Evolutionary conservation across 1,140 invertebrate genomes (phyloP).

Genomic region (Zaprionus taronus): DNA sequence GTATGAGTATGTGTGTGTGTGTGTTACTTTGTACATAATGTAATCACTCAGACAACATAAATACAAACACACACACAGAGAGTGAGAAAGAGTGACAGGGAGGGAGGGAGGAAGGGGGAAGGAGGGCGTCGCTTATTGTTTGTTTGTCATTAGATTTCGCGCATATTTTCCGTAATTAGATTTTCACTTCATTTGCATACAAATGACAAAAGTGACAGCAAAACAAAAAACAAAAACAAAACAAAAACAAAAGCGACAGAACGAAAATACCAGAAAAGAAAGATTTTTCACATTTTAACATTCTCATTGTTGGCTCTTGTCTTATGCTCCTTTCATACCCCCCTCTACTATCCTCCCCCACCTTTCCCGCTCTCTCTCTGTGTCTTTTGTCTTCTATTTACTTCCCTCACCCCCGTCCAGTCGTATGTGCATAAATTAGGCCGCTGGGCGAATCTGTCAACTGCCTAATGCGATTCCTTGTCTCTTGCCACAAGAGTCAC

Average conservation of each 20-base stretch:
- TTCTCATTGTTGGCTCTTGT: constrained; percentile 31
- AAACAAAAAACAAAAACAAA: constrained; percentile 31
- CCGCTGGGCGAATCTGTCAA: constrained; percentile 24
- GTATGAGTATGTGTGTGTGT: neutral
- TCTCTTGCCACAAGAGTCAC: neutral
- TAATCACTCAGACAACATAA: constrained; percentile 67
- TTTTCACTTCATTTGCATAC: constrained; percentile 79
- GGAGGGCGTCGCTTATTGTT: constrained; percentile 55
- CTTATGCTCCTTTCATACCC: neutral
- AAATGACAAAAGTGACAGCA: constrained; percentile 54
- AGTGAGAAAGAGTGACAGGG: neutral
- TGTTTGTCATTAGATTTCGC: constrained; percentile 71
- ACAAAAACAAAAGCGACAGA: constrained; percentile 25
- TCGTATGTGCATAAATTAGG: constrained; percentile 58
- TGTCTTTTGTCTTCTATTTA: neutral
- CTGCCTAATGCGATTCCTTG: neutral
- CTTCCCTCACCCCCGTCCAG: neutral
- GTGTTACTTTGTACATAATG: constrained; percentile 55
- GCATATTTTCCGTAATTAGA: constrained; percentile 74
- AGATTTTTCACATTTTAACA: constrained; percentile 29
- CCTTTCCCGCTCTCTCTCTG: too few species aligned
- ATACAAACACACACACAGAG: constrained; percentile 12
- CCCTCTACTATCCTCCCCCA: neutral
- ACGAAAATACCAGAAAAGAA: constrained; percentile 6
- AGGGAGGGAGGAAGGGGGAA: neutral